A percentile compares a stretch with the other conserved stretches of the same genome.
Conservation (phyloP, 2,797 vertebrate species). For the Adelosebastes latens region DNA sequence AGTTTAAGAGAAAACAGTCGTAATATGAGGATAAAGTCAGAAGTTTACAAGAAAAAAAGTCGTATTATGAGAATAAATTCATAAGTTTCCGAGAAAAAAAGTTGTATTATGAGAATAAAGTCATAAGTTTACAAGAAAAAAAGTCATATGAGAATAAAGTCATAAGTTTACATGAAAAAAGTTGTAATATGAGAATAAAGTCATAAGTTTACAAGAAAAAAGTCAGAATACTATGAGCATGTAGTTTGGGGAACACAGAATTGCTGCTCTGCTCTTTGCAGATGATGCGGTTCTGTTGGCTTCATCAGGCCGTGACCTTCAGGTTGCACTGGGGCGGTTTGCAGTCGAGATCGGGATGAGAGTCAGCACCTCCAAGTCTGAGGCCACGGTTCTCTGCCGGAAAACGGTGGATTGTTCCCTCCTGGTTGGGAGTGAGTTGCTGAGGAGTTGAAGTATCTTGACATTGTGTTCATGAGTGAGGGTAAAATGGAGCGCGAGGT, state of each 20-base stretch:
- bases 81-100: too few relatives aligned
- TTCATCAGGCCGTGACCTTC: background rate
- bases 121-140: rapidly evolving
- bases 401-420: background rate
- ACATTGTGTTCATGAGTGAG: too few relatives aligned
- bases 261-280: background rate
- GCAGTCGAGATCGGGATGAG: background rate
- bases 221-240: too few relatives aligned
- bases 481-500: background rate
- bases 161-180: too few relatives aligned
- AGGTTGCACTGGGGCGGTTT: background rate
- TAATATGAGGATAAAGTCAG: too few relatives aligned
- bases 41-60: too few relatives aligned
- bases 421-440: background rate
- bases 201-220: too few relatives aligned
- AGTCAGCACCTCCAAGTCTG: background rate
- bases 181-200: too few relatives aligned
- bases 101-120: too few relatives aligned
- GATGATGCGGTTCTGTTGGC: background rate
- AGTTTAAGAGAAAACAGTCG: too few relatives aligned
- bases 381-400: background rate
- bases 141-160: too few relatives aligned
- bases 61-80: too few relatives aligned
- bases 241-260: background rate
- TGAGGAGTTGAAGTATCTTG: background rate